Evolutionary conservation across 2,113 vertebrate genomes (phyloP).

Genomic region (Muscicapa adusta): DNA sequence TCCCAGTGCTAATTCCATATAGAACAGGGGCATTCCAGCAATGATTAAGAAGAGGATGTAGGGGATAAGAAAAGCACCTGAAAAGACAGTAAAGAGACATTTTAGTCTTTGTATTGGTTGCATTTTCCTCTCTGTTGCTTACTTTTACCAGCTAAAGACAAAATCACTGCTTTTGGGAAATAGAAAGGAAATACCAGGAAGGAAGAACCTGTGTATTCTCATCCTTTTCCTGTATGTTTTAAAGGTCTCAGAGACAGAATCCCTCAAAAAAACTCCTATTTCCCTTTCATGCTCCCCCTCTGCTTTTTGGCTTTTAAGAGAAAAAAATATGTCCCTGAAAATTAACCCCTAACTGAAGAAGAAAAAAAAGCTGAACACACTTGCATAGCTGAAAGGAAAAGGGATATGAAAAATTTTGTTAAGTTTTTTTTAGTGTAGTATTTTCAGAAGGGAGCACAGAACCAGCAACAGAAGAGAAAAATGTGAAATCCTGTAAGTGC

Average conservation of each 20-base stretch:
- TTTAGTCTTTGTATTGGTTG: neutral
- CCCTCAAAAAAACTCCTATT: neutral
- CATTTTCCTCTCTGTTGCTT: neutral
- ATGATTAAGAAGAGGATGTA: conserved; percentile 95
- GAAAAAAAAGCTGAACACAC: neutral
- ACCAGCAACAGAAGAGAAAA: neutral
- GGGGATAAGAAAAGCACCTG: conserved; percentile 97
- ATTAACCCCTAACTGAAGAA: neutral
- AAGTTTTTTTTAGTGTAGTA: neutral
- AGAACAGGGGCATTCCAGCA: conserved; percentile 98
- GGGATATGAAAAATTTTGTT: neutral
- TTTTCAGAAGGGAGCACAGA: neutral
- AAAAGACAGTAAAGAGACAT: neutral
- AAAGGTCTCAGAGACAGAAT: neutral
- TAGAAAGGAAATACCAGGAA: neutral
- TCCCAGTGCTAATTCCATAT: conserved; percentile 97
- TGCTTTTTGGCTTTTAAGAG: neutral
- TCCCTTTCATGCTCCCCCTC: neutral
- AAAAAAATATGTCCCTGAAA: neutral
- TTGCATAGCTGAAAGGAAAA: neutral
- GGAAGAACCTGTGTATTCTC: neutral
- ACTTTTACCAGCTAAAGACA: neutral
- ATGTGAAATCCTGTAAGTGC: neutral
- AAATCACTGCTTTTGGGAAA: neutral
- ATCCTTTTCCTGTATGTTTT: neutral